Evolutionary conservation across 1,140 invertebrate genomes (phyloP).

Genomic region (Diachasma alloeum): DNA sequence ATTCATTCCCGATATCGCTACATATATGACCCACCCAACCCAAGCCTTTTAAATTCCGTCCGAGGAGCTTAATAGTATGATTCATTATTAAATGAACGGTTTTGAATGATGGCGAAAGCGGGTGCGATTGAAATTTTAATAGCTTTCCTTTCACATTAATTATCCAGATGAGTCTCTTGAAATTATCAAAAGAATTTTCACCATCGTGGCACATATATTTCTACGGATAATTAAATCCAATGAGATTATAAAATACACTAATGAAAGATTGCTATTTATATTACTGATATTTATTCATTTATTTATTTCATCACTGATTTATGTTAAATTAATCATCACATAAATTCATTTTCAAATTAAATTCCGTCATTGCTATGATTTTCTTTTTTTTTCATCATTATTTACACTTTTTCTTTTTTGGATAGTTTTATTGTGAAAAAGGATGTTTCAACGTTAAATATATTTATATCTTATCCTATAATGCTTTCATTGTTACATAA

Average conservation of each 20-base stretch:
- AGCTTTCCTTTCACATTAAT: neutral
- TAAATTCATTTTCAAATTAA: slow-evolving; percentile 56
- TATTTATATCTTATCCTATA: slow-evolving; percentile 39
- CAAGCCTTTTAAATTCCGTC: neutral
- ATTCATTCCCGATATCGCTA: slow-evolving; percentile 19
- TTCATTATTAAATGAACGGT: slow-evolving; percentile 11
- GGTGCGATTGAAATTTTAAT: neutral
- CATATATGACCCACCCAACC: neutral
- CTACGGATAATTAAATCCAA: neutral
- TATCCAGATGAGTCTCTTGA: neutral
- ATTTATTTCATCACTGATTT: slow-evolving; percentile 52
- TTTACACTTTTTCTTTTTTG: slow-evolving; percentile 47
- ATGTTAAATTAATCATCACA: slow-evolving; percentile 61
- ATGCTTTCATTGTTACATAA: neutral
- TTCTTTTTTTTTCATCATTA: slow-evolving; percentile 39
- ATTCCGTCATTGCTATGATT: slow-evolving; percentile 53
- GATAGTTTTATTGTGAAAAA: slow-evolving; percentile 22
- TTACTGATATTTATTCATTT: slow-evolving; percentile 63
- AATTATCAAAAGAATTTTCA: neutral
- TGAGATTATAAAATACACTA: neutral
- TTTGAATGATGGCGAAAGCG: neutral
- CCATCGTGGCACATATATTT: neutral
- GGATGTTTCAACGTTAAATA: slow-evolving; percentile 44
- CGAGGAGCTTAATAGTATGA: neutral
- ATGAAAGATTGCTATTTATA: slow-evolving; percentile 41